Evolutionary conservation across 1,140 invertebrate genomes (phyloP), one percentile per base, ranked within the genome.

Genomic region (Drosophila cardini): DNA sequence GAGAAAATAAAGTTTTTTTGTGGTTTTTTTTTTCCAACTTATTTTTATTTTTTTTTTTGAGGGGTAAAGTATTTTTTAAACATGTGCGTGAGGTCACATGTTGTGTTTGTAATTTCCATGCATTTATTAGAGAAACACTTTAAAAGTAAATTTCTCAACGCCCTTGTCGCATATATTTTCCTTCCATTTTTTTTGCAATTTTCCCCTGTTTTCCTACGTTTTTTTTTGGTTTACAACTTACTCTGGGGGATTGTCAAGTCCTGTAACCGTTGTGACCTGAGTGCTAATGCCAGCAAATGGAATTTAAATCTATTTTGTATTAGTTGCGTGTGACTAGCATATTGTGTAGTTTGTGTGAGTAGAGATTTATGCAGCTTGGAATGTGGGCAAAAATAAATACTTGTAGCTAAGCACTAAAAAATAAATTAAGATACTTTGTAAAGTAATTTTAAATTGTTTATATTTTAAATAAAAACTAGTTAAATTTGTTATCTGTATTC

Each of bases 241-340:
- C 69, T 63, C 53, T 6, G 43, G 77, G 81, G 77, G 43, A 67
- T 77, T 80, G 67, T 40, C 38, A 26, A 53, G 62, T 68, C 40
- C 21, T 40, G 48, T 43, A 65, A 61, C 42, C 56, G 62, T 53
- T 84, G 80, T 69, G 80, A 80, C 68, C 63, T 65, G 81, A 68
- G 80, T 83, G 72, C 76, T 79, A 83, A 83, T 76, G 80, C 71
- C 40, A n/a, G 58, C 60, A 76, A 83, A 83, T 83, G 76, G 80
- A 83, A 83, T 83, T 83, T 83, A 83, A 83, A 83, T 83, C 80
- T 70, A 73, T 84, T 84, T 83, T 64, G 80, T 76, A 84, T 83
- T 76, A 72, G 72, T 57, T 72, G 64, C 72, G 58, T 84, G 67
- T 32, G 32, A 43, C 40, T 34, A 74, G 62, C 80, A 84, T 84